Base-by-base conservation (phyloP, 2,888 invertebrate species). In the Sesia apiformis region DNA sequence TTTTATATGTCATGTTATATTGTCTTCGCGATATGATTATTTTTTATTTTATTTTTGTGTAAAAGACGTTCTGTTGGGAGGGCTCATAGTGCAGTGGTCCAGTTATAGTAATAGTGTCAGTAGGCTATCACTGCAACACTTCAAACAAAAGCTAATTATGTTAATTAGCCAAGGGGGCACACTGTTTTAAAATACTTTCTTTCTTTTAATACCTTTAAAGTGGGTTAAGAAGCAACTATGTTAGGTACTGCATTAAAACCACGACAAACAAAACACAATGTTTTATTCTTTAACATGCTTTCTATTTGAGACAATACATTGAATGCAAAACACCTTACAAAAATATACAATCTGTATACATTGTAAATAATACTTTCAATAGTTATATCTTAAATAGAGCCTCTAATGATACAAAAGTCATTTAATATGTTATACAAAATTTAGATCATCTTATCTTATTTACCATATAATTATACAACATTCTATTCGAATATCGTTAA, bases 261-360 rank as follows among this genome's bases (percentile, higher is more conserved):
- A 88, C 84, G 78, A 80, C 83, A 80, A 87, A 88, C 86, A 87
- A 86, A 87, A 85, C 81, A 86, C 77, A 63, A n/a, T 68, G 72
- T 66, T 86, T 86, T 87, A 86, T 86, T 86, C 73, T 76, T 77
- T 40, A 80, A 84, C 87, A 87, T 85, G 86, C 86, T 75, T 46
- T 67, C 67, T 73, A 69, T 76, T 58, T 54, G 39, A 57, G 65
- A 63, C 71, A 69, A 69, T 76, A 78, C 74, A 76, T 63, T 61
- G 66, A 74, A 53, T 69, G 70, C 65, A 71, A 67, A 66, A 67
- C 59, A 58, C 63, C 59, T 64, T 64, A 63, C 53, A 55, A 67
- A 66, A 64, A 66, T 63, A 64, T 54, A 41, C 53, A 49, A 55
- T 54, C 57, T 62, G 70, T 68, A 65, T 76, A 78, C 72, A 72